A percentile compares a stretch with the other conserved stretches of the same genome.
These are phyloP conservation scores for Saccostrea cuccullata DNA, from an alignment of 1,140 invertebrate species.

Conservation along the genomic window DNA sequence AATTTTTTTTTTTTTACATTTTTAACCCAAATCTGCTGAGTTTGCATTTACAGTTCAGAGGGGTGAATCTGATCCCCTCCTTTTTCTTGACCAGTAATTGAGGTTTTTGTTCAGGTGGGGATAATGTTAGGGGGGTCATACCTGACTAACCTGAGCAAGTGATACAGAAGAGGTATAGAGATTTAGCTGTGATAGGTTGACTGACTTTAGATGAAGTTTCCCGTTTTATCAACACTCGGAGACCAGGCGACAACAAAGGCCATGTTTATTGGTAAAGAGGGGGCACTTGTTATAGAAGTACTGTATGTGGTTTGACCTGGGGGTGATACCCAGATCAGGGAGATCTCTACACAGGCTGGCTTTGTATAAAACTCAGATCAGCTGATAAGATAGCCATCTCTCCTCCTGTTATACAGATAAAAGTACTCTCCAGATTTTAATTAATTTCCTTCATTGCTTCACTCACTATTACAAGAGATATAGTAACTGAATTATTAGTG, in stretches of 20 bases:
- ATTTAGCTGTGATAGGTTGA: not conserved
- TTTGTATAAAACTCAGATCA: not conserved
- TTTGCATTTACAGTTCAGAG: not conserved
- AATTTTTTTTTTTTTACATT: not conserved
- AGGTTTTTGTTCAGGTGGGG: not conserved
- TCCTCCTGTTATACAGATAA: not conserved
- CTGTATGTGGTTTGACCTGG: not conserved
- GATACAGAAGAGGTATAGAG: not conserved
- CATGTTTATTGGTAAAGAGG: not conserved
- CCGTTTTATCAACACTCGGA: not conserved
- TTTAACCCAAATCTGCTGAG: not conserved
- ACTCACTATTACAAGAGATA: not conserved
- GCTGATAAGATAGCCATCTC: conserved; percentile 5
- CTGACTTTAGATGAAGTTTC: not conserved
- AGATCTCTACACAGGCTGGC: not conserved
- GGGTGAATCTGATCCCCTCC: not conserved
- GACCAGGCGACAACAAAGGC: not conserved
- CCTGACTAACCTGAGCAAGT: conserved; percentile 7
- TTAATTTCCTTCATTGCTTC: not conserved
- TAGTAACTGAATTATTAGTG: not conserved
- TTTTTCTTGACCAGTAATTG: not conserved
- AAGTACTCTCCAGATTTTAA: not conserved
- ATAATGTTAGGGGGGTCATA: not conserved
- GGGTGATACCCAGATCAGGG: not conserved
- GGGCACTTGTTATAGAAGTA: not conserved